A percentile compares a stretch with the other conserved stretches of the same genome.
These are phyloP conservation scores for Rotaria magnacalcarata DNA, from an alignment of 2,888 invertebrate species.

Conservation along the genomic window DNA sequence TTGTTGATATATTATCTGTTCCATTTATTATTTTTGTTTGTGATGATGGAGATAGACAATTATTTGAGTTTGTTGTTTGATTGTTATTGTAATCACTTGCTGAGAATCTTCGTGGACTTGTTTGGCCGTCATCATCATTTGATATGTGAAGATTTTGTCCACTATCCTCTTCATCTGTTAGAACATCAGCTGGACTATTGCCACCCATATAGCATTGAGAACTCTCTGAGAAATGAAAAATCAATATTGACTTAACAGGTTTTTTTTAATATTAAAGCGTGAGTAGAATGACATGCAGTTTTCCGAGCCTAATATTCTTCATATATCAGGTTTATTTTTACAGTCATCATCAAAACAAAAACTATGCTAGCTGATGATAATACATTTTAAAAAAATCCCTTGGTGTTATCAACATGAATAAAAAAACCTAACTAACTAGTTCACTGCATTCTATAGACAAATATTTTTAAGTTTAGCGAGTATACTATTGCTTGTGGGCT, in stretches of 20 bases:
- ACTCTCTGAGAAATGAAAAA: not conserved
- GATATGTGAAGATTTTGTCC: not conserved
- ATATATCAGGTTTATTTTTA: no score
- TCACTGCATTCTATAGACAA: no score
- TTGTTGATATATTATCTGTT: not conserved
- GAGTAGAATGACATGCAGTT: no score
- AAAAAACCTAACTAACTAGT: no score
- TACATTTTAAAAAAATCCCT: no score
- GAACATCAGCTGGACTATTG: not conserved
- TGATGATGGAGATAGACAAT: not conserved
- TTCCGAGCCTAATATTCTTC: no score
- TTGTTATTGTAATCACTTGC: slow-evolving; percentile 20
- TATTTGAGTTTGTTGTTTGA: not conserved
- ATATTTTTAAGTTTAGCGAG: not conserved
- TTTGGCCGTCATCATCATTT: not conserved
- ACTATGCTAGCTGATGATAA: no score
- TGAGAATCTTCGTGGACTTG: not conserved
- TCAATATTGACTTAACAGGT: not conserved
- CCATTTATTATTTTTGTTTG: not conserved
- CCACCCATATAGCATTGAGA: slow-evolving; percentile 5
- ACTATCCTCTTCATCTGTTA: slow-evolving; percentile 11
- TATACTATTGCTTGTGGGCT: not conserved
- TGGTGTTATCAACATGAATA: no score
- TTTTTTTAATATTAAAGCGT: no score
- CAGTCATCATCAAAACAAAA: no score